Base-by-base conservation (phyloP, 2,113 vertebrate species). In the Heterocephalus glaber region DNA sequence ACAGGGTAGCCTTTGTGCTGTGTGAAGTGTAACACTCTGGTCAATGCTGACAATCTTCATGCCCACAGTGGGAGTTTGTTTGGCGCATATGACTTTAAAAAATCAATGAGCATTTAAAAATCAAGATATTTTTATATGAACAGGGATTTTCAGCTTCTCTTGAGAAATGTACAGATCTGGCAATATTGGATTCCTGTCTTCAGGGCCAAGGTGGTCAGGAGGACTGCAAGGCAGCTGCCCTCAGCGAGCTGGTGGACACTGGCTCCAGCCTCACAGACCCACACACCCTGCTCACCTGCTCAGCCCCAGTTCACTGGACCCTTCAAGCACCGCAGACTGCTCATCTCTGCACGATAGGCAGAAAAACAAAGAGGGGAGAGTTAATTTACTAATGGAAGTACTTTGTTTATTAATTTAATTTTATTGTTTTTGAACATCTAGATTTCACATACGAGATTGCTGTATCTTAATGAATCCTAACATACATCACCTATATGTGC, bases 191-290 rank as follows among this genome's bases (percentile, higher is more conserved):
- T 38, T 35, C 20, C 28, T 24, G 2, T 49, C 30, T 33, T n/a
- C 47, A 26, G 52, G 79, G 28, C 30, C 60, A 22, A 11, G 19
- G 8, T 0, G 12, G 41, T 12, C 56, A 26, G 7, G 5, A 17
- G 22, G 12, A 2, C 3, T 2, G 35, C 12, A 13, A 13, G 6
- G 5, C 0, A 19, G 4, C 0, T n/a, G 24, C 38, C 44, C 74
- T 17, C 41, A 47, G 41, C 20, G 9, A 60, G 30, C 8, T 4
- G 7, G 12, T 35, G 7, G 35, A 44, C n/a, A 5, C 60, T 20
- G 26, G 72, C 9, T 30, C 28, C 38, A 33, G 28, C 41, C 7
- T 33, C 54, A 28, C 5, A 38, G 4, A 26, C 16, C 60, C 38
- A 19, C 28, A 2, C 16, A 28, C 16, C 60, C 44, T 13, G 10